A percentile compares a stretch with the other conserved stretches of the same genome.
These are phyloP conservation scores for Suricata suricatta DNA, from an alignment of 2,113 vertebrate species.

Conservation along the genomic window DNA sequence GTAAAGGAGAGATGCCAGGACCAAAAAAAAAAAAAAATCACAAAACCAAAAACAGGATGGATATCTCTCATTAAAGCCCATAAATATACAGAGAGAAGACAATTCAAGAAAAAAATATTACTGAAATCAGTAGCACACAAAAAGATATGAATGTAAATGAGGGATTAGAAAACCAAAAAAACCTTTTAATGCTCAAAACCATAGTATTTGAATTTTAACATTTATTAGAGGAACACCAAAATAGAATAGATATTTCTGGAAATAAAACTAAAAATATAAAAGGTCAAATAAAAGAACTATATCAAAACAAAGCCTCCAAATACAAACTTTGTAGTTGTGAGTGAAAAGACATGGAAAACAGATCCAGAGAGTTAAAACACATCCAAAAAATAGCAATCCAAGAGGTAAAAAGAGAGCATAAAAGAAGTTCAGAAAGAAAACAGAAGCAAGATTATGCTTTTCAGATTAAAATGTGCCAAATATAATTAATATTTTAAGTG, in stretches of 20 bases:
- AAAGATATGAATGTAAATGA: not conserved
- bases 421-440: not conserved
- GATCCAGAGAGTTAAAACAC: not conserved
- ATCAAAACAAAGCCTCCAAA: not conserved
- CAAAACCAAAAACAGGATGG: not conserved
- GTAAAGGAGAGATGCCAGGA: not conserved
- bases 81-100: not conserved
- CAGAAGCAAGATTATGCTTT: slow-evolving; percentile 5
- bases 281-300: not conserved
- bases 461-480: not conserved
- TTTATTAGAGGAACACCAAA: not conserved
- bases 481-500: not conserved
- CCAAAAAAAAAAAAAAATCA: not conserved
- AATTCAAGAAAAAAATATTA: not conserved
- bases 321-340: not conserved
- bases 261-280: slow-evolving; percentile 9
- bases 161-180: not conserved
- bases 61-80: not conserved
- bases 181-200: not conserved
- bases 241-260: not conserved
- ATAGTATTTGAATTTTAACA: not conserved
- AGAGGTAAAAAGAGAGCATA: not conserved
- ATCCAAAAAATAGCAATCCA: not conserved
- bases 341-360: not conserved
- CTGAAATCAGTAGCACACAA: not conserved